These are phyloP conservation scores for Syngnathus typhle DNA, from an alignment of 2,113 vertebrate genomes.

Conservation along the genomic window DNA sequence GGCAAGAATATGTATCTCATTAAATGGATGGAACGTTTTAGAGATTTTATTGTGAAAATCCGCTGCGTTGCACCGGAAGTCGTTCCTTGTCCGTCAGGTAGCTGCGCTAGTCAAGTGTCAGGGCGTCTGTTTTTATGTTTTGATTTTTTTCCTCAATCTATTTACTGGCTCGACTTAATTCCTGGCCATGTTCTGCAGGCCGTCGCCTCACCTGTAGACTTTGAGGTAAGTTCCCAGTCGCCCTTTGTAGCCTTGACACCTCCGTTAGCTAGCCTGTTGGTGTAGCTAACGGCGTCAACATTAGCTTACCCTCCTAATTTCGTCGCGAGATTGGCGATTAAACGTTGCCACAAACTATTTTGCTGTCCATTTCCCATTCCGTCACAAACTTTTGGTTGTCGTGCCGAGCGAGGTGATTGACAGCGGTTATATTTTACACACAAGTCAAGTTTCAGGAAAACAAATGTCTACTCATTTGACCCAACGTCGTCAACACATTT, in stretches of 20 bases:
- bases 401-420: not conserved
- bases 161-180: slow-evolving; percentile 17
- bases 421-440: not conserved
- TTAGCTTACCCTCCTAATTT: not conserved
- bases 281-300: slow-evolving; percentile 27
- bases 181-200: not conserved
- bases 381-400: not conserved
- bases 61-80: slow-evolving; percentile 22
- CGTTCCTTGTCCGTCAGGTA: slow-evolving; percentile 12
- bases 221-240: slow-evolving; percentile 37
- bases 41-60: slow-evolving; percentile 1
- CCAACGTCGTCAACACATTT: not conserved
- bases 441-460: not conserved
- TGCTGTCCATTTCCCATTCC: fast-evolving
- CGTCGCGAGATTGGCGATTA: fast-evolving
- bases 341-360: too few relatives aligned
- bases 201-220: slow-evolving; percentile 16
- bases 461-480: not conserved
- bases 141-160: not conserved
- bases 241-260: not conserved
- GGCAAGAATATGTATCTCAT: too few relatives aligned
- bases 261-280: slow-evolving; percentile 47
- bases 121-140: slow-evolving; percentile 1
- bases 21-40: too few relatives aligned
- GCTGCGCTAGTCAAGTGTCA: slow-evolving; percentile 26